Conservation (phyloP, 2,797 vertebrate species). For the Falco rusticolus region DNA sequence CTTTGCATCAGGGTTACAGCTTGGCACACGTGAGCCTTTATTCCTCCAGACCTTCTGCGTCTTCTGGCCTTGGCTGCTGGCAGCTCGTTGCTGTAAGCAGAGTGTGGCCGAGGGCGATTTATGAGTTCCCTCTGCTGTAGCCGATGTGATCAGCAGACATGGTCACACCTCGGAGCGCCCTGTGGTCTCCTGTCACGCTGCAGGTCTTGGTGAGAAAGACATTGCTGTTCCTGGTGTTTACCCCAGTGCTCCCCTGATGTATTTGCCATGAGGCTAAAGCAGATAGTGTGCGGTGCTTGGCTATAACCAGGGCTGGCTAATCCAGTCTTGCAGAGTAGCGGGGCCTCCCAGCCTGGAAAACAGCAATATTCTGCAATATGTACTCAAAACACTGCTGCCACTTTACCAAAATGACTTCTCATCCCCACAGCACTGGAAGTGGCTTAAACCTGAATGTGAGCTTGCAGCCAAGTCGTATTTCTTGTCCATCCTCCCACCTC, state of each 20-base stretch:
- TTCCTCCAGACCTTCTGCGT: neutral
- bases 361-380: neutral
- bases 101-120: neutral
- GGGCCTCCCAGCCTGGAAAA: neutral
- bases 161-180: neutral
- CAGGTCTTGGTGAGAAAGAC: neutral
- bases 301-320: neutral
- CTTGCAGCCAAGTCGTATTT: neutral
- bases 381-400: neutral
- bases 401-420: neutral
- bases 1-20: neutral
- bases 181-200: neutral
- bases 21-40: fast-evolving
- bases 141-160: neutral
- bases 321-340: neutral
- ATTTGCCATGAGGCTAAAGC: neutral
- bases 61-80: neutral
- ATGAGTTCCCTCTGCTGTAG: neutral
- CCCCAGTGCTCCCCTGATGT: neutral
- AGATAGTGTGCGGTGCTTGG: neutral
- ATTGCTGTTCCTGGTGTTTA: neutral
- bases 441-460: neutral
- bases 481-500: neutral
- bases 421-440: neutral
- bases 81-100: neutral